phyloP scores from a whole-genome alignment of 2,113 vertebrate species.

The Clarias magur region DNA sequence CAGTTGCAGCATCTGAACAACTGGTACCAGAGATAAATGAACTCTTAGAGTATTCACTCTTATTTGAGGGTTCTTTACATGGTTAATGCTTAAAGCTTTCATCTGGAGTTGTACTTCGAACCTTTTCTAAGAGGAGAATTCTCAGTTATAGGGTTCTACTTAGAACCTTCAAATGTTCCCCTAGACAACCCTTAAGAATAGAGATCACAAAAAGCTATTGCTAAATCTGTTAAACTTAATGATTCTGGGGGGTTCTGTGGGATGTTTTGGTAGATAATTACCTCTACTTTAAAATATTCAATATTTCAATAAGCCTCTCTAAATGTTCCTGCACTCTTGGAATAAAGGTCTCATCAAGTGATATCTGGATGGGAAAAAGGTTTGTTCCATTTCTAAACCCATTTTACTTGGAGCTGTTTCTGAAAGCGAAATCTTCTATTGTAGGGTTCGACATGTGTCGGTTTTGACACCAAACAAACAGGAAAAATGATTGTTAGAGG shows the following conservation, averaged over 20 bases:
- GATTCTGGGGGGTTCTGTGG: background rate
- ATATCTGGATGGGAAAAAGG: background rate
- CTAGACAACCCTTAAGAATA: background rate
- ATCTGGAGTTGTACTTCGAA: background rate
- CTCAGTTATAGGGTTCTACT: background rate
- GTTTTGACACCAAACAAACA: background rate
- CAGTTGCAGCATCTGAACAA: no score
- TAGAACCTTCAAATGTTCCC: background rate
- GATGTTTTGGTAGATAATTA: background rate
- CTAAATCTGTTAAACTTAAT: background rate
- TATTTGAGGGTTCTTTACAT: background rate
- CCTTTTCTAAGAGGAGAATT: background rate
- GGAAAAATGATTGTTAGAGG: background rate
- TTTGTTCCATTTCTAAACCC: background rate
- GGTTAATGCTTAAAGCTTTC: background rate
- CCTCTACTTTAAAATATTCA: background rate
- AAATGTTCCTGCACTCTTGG: background rate
- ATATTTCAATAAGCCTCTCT: background rate
- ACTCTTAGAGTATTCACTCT: background rate
- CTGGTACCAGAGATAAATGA: background rate
- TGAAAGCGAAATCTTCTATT: background rate
- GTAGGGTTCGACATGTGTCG: background rate
- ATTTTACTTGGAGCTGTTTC: no score
- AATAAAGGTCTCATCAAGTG: background rate
- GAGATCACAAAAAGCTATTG: background rate